Base-by-base conservation (phyloP, 64 coral and sea anemone genomes). In the Montipora capricornis region DNA sequence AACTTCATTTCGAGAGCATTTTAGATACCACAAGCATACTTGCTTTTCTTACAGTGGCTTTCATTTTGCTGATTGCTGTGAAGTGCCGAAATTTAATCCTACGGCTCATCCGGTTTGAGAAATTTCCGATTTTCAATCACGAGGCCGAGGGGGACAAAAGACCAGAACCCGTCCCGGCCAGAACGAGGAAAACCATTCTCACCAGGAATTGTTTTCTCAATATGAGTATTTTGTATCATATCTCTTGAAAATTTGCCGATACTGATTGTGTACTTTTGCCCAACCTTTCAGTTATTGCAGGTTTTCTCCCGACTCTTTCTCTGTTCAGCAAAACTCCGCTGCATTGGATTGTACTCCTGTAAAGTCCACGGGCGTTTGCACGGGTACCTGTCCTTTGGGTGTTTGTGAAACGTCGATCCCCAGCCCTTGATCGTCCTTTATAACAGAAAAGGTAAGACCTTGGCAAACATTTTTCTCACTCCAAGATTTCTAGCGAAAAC, bases 301-400 rank as follows among this genome's bases (percentile, higher is more conserved):
- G 0, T 26, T 26, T 26, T 26, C n/a, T n/a, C n/a, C n/a, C n/a
- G n/a, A n/a, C n/a, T n/a, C n/a, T n/a, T n/a, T n/a, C 26, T 26
- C 1, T 26, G 26, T 26, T 26, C 26, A 26, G 26, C 26, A 26
- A 26, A 26, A 26, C 26, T 26, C 26, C 26, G 26, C 26, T 26
- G 26, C 26, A 26, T 26, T 26, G 26, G 26, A 26, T 26, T 26
- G 26, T 26, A 26, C 26, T 26, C 26, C 26, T 26, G 26, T 26
- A 86, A 71, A 86, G 62, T 86, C 82, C 82, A 86, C 0, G 82
- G 82, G 20, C 82, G 82, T 50, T 86, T 69, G 17, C 82, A 86
- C 0, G 82, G 82, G 20, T 86, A 86, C 9, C 68, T 86, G 66
- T 26, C 26, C 26, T 26, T 26, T 26, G 26, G 26, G 26, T 26